These are phyloP conservation scores for Archaeoteleia sp. DNA, from an alignment of 2,888 invertebrate genomes.

Conservation along the genomic window DNA sequence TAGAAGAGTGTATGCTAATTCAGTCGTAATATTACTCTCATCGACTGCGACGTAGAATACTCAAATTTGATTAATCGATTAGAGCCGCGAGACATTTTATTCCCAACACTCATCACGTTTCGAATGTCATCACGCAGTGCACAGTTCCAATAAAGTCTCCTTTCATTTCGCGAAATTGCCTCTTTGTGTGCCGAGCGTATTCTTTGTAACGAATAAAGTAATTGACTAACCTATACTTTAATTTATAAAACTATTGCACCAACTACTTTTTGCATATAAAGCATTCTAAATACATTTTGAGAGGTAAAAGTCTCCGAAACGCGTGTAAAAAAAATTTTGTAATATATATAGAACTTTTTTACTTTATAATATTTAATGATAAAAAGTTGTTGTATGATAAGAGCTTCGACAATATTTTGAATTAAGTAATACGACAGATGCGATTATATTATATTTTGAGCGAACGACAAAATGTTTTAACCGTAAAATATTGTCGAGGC, in stretches of 20 bases:
- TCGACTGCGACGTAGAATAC: conserved; percentile 31
- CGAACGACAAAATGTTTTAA: conserved; percentile 19
- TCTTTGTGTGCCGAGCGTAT: too few relatives aligned
- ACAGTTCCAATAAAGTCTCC: too few relatives aligned
- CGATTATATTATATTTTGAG: conserved; percentile 26
- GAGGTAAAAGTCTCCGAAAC: conserved; percentile 29
- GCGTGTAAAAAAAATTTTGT: conserved; percentile 29
- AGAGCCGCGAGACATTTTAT: conserved; percentile 47
- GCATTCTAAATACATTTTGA: conserved; percentile 21
- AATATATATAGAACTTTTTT: conserved; percentile 31
- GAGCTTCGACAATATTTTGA: conserved; percentile 37
- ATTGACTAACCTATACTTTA: too few relatives aligned
- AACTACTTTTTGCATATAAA: conserved; percentile 1
- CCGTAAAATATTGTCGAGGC: conserved; percentile 32
- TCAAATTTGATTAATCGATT: conserved; percentile 36
- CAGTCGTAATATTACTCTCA: conserved; percentile 35
- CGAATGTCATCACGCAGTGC: too few relatives aligned
- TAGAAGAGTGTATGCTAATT: conserved; percentile 30
- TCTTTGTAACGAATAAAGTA: too few relatives aligned
- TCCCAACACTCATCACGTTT: conserved; percentile 50
- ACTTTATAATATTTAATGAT: conserved; percentile 28
- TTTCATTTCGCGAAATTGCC: too few relatives aligned
- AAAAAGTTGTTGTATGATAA: conserved; percentile 9
- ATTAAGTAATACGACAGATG: conserved; percentile 11
- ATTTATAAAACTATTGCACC: too few relatives aligned